Evolutionary conservation across 2,113 vertebrate genomes (phyloP).

Genomic region (Delphinus delphis): DNA sequence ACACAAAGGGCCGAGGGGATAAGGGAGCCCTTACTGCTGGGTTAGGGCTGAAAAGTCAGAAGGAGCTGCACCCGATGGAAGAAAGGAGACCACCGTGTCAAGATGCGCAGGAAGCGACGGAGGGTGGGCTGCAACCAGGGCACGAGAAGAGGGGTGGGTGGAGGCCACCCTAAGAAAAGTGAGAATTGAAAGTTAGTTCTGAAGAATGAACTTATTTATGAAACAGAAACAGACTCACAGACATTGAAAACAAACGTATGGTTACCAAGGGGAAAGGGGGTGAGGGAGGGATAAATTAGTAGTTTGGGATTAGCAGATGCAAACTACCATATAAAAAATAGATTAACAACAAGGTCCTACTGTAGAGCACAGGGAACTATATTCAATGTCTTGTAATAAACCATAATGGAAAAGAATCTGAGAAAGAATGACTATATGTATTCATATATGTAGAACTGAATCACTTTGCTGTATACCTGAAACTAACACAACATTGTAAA

Average conservation of each 20-base stretch:
- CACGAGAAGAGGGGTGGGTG: not conserved
- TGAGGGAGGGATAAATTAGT: not conserved
- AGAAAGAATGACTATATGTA: no score
- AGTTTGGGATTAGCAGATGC: not conserved
- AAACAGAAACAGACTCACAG: not conserved
- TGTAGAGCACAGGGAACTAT: not conserved
- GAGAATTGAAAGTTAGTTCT: not conserved
- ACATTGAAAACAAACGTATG: not conserved
- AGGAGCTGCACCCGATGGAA: accelerated
- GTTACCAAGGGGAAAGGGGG: not conserved
- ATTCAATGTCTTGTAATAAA: not conserved
- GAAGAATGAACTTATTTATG: no score
- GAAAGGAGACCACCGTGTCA: accelerated
- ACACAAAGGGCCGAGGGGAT: accelerated
- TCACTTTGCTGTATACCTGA: not conserved
- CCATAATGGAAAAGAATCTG: not conserved
- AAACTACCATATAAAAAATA: not conserved
- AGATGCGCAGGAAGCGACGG: accelerated
- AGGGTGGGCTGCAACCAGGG: no score
- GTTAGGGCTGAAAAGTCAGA: not conserved
- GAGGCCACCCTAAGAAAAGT: not conserved
- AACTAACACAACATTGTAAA: not conserved
- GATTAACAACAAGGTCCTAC: not conserved
- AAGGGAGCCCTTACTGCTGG: accelerated
- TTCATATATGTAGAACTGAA: no score